Conservation (phyloP, 1,140 invertebrate genomes). For the Archegozetes longisetosus region DNA sequence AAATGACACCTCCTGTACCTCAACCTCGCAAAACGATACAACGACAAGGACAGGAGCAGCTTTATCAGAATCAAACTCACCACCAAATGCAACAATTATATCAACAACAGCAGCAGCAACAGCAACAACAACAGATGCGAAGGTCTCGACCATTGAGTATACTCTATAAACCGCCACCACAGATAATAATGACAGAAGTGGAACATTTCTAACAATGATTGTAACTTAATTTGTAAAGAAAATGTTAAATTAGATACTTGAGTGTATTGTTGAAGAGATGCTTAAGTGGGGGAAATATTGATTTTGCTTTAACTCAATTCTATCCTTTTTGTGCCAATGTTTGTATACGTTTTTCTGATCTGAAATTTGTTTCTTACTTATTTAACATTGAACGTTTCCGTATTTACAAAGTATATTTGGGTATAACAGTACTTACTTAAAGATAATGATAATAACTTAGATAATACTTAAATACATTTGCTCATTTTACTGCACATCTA, state of each 20-base stretch:
- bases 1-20: not conserved
- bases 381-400: too few relatives aligned
- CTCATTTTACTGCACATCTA: too few relatives aligned
- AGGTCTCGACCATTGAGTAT: constrained; percentile 19
- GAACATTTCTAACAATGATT: constrained; percentile 5
- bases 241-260: not conserved
- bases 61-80: constrained; percentile 13
- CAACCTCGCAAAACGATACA: not conserved
- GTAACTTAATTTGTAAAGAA: not conserved
- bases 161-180: constrained; percentile 20
- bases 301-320: too few relatives aligned
- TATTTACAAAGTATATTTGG: too few relatives aligned
- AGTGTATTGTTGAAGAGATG: too few relatives aligned
- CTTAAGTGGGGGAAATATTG: too few relatives aligned
- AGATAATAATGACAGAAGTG: constrained; percentile 4
- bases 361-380: too few relatives aligned
- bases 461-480: too few relatives aligned
- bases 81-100: constrained; percentile 10
- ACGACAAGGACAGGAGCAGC: not conserved
- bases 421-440: too few relatives aligned
- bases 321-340: too few relatives aligned
- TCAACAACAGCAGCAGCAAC: not conserved
- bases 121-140: constrained; percentile 11
- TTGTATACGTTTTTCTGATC: too few relatives aligned
- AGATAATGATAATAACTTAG: too few relatives aligned